Evolutionary conservation across 2,113 vertebrate genomes (phyloP), one percentile per base, ranked within the genome.

Genomic region (Calyptomena viridis): DNA sequence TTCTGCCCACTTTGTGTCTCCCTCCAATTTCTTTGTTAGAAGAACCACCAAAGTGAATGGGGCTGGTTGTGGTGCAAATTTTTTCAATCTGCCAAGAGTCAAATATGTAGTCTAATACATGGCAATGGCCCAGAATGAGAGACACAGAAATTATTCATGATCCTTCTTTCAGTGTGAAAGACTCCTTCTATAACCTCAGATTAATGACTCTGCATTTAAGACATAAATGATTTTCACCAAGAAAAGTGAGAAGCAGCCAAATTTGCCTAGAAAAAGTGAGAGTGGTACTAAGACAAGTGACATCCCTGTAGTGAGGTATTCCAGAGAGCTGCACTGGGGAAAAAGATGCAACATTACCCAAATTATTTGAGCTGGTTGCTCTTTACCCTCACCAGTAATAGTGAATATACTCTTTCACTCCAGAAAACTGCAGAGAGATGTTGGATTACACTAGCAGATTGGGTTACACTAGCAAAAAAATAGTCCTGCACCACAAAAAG

Each of bases 91-190:
- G 55, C 64, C 64, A 64, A 67, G 73, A 33, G 50, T 90, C 72
- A 77, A 78, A 85, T 63, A 77, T 59, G 50, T 86, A 84, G 85
- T 19, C 56, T 75, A 60, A 90, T 82, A 68, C 4, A 49, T 89
- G 86, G 92, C 92, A 96, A 16, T 46, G 18, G 56, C 58, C 88
- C 90, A 96, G 84, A 72, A 79, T 27, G 66, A 89, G 88, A 83
- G 56, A 94, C 67, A 91, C 72, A 86, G 92, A 81, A 96, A 96
- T 96, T 92, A 96, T 95, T 96, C 85, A 96, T 71, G 24, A 90
- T 62, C 79, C 76, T 56, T 90, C 83, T 78, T 87, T 84, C 76
- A 46, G 16, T 5, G 2, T 90, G 85, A 96, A 89, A 93, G 79
- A 17, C 60, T 92, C 62, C 18, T 81, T 93, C 77, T 95, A 5